Evolutionary conservation across 2,113 vertebrate genomes (phyloP), one percentile per base, ranked within the genome.

Genomic region (Melanostigma gelatinosum): DNA sequence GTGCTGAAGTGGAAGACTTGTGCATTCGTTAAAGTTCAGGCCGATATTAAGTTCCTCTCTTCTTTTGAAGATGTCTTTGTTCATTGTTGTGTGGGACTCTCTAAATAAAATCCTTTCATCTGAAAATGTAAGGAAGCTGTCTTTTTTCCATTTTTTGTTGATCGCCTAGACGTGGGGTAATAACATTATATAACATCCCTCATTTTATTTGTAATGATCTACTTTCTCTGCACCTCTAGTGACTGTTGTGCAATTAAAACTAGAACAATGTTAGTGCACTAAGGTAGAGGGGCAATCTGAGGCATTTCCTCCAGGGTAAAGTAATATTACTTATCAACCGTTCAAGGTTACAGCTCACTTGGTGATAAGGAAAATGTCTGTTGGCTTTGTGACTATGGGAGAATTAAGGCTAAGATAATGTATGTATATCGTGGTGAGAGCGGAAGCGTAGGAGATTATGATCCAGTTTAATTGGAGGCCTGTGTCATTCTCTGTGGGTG

Each of bases 401-500:
- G 64, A 87, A 82, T 80, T 85, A 72, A 64, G 69, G 63, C 58
- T 29, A 29, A 29, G 3, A n/a, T 91, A 89, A 93, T 91, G 86
- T 85, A 93, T 92, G 85, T 84, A 81, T 85, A 81, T 85, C 36
- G 18, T 69, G 77, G 89, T 70, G 74, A 78, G 86, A 16, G 72
- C 7, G 69, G n/a, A 13, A 67, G 78, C 60, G 55, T 73, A 70
- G 1, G 12, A 93, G 84, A 93, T 91, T 87, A 86, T 82, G 77
- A 91, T 83, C 80, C 52, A 54, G 61, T 91, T 87, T 94, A 92
- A 91, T 91, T 91, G 85, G 77, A 84, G 78, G 81, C 80, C 44
- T 73, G 73, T 66, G 82, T 87, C 83, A 73, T 80, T 85, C 86
- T 88, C 75, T 50, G 69, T 20, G 58, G 76, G 68, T 87, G 85